Conservation (phyloP, 2,113 vertebrate genomes). For the Noctilio leporinus region DNA sequence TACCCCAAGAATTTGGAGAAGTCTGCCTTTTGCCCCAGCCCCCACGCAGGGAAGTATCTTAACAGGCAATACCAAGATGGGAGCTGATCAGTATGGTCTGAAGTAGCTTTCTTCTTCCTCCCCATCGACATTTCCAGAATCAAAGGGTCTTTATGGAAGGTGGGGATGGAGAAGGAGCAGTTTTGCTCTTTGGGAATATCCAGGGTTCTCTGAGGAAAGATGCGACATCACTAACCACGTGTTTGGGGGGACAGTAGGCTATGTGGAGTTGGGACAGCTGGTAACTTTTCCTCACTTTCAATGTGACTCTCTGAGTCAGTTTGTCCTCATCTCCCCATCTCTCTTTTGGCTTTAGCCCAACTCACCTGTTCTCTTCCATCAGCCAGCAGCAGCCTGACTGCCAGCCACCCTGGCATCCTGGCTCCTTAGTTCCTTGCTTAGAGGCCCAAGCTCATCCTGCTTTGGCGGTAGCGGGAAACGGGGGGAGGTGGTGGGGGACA, state of each 20-base stretch:
- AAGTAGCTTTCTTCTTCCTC: slow-evolving; percentile 20
- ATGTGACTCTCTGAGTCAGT: background rate
- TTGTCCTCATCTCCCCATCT: background rate
- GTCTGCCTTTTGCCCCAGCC: slow-evolving; percentile 50
- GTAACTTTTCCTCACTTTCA: background rate
- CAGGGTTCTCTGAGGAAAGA: background rate
- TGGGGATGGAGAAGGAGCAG: background rate
- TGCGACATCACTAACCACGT: background rate
- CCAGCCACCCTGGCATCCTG: background rate
- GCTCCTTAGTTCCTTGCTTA: background rate
- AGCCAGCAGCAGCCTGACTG: background rate
- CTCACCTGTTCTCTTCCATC: slow-evolving; percentile 35
- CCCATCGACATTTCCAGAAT: slow-evolving; percentile 3
- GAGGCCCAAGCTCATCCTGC: background rate
- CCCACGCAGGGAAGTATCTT: slow-evolving; percentile 50
- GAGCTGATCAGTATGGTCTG: background rate
- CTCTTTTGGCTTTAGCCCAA: background rate
- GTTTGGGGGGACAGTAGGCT: background rate
- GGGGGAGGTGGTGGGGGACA: background rate
- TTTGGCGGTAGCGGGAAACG: background rate
- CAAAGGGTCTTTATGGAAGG: slow-evolving; percentile 27
- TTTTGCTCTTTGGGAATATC: background rate
- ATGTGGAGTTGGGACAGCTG: background rate
- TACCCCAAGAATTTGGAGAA: slow-evolving; percentile 56
- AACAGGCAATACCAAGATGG: slow-evolving; percentile 45